Conservation (phyloP, 2,888 invertebrate genomes). For the Aelia acuminata region DNA sequence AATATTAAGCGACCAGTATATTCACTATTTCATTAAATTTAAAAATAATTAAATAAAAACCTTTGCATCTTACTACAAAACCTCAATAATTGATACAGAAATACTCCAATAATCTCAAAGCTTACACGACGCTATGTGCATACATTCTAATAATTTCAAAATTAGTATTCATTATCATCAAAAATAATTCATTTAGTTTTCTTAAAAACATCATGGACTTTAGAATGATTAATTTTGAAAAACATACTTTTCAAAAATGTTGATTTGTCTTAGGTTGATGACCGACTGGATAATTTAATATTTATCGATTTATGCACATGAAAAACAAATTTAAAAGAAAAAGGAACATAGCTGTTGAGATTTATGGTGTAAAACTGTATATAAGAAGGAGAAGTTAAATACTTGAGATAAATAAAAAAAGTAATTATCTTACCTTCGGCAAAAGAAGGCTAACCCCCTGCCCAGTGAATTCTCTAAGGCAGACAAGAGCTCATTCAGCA, state of each 20-base stretch:
- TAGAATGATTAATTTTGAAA: not conserved
- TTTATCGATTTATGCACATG: not conserved
- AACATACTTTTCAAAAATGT: not conserved
- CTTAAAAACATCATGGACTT: not conserved
- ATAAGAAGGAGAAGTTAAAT: not conserved
- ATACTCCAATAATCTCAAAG: not conserved
- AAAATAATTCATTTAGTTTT: not conserved
- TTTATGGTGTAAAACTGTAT: conserved; percentile 26
- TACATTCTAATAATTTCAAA: not conserved
- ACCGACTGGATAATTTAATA: not conserved
- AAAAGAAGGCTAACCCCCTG: conserved; percentile 49
- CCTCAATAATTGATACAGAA: not conserved
- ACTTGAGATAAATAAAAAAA: conserved; percentile 39
- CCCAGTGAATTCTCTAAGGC: conserved; percentile 54
- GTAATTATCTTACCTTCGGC: conserved; percentile 41
- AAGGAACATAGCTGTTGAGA: too few relatives aligned
- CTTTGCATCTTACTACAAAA: not conserved
- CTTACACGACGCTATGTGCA: not conserved
- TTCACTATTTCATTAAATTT: not conserved
- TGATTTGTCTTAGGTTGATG: too few relatives aligned
- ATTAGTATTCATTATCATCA: not conserved
- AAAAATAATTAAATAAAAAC: not conserved
- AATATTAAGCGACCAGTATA: not conserved
- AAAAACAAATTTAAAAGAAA: not conserved
- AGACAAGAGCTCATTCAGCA: conserved; percentile 67